Evolutionary conservation across 2,113 vertebrate genomes (phyloP).

Genomic region (Clinocottus analis): DNA sequence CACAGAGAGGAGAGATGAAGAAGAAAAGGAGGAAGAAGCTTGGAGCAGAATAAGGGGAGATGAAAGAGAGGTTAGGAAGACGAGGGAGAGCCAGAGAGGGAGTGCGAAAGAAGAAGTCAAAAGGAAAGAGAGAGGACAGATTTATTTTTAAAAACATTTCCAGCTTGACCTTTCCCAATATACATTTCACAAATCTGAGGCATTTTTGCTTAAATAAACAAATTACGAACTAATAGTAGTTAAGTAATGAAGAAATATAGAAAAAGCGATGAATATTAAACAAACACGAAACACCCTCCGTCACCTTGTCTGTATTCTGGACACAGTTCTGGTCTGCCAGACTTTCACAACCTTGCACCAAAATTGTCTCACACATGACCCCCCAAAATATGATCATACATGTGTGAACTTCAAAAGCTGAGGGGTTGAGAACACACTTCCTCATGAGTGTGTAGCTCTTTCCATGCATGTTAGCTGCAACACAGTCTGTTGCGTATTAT

Average conservation of each 20-base stretch:
- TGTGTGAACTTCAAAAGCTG: constrained; percentile 13
- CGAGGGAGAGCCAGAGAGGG: background rate
- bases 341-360: background rate
- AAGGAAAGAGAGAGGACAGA: background rate
- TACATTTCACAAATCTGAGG: background rate
- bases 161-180: background rate
- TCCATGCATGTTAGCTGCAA: constrained; percentile 5
- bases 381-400: constrained; percentile 4
- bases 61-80: constrained; percentile 23
- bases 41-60: constrained; percentile 1
- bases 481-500: constrained; percentile 17
- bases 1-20: constrained; percentile 8
- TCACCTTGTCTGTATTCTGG: background rate
- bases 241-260: background rate
- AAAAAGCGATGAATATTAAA: constrained; percentile 11
- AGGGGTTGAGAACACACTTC: constrained; percentile 11
- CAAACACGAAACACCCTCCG: background rate
- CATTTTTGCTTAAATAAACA: background rate
- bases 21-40: constrained; percentile 8
- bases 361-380: background rate
- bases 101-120: background rate
- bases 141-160: background rate
- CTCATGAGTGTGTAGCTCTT: background rate
- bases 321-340: background rate
- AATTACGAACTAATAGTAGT: background rate